Percentiles rank a stretch among this genome's conserved stretches.
Conservation (phyloP, 2,113 vertebrate genomes). For the Cyanistes caeruleus region DNA sequence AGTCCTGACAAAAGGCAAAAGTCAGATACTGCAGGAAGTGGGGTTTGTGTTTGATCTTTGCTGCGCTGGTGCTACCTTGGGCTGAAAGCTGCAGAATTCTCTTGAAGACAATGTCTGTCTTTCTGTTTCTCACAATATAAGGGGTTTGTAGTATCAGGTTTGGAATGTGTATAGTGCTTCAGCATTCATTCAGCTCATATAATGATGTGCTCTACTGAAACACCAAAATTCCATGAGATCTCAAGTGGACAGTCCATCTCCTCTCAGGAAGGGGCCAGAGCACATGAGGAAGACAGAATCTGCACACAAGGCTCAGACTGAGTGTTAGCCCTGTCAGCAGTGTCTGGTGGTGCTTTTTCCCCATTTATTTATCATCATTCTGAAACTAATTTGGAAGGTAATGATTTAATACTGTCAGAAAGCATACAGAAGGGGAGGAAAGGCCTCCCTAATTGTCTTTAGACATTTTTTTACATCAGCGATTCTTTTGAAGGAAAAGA, state of each 20-base stretch:
- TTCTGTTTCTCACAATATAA: background rate
- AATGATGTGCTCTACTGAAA: background rate
- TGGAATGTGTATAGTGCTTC: background rate
- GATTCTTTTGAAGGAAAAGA: conserved; percentile 2
- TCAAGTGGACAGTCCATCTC: background rate
- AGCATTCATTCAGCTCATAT: background rate
- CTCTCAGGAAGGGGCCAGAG: background rate
- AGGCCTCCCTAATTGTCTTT: conserved; percentile 44
- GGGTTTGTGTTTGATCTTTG: background rate
- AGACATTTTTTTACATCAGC: conserved; percentile 40
- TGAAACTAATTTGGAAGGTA: conserved; percentile 17
- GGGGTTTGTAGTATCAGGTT: background rate
- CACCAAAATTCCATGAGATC: background rate
- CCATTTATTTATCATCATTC: background rate
- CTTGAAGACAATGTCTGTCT: background rate
- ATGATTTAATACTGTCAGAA: conserved; percentile 34
- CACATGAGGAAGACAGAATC: background rate
- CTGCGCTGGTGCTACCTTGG: background rate
- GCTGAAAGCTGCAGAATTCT: background rate
- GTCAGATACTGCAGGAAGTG: background rate
- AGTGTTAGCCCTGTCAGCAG: rapidly evolving
- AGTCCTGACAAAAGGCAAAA: background rate
- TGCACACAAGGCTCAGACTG: background rate
- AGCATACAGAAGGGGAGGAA: background rate
- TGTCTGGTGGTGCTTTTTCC: background rate